Evolutionary conservation across 2,113 vertebrate genomes (phyloP).

Genomic region (Parus major): DNA sequence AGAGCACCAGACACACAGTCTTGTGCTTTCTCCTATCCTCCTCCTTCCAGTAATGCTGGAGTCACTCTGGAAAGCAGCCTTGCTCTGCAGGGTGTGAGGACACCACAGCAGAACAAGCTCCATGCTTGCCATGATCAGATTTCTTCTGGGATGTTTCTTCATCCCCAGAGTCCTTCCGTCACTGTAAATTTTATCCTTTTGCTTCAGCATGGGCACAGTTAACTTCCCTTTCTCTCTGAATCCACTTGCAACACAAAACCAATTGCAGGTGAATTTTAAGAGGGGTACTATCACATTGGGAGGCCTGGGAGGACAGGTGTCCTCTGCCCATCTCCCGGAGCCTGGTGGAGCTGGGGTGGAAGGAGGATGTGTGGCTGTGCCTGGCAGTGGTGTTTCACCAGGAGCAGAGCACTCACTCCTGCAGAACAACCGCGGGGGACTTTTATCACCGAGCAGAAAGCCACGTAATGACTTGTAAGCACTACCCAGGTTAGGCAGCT

Average conservation of each 20-base stretch:
- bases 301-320: neutral
- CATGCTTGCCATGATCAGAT: neutral
- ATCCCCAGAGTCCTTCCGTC: neutral
- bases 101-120: neutral
- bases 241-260: neutral
- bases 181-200: neutral
- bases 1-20: neutral
- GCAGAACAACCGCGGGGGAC: neutral
- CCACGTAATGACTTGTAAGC: neutral
- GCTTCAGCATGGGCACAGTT: neutral
- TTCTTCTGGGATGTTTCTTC: neutral
- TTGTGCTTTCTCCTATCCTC: neutral
- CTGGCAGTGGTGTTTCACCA: fast-evolving
- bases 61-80: neutral
- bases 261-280: neutral
- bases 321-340: neutral
- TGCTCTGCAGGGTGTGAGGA: neutral
- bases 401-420: neutral
- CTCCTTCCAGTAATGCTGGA: neutral
- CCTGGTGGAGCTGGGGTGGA: fast-evolving
- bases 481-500: constrained; percentile 4
- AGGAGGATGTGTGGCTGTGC: neutral
- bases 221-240: neutral
- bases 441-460: neutral
- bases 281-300: neutral